A percentile compares a stretch with the other conserved stretches of the same genome.
Evolutionary conservation across 1,140 invertebrate species (phyloP).

Genomic region (Drosophila nasuta): DNA sequence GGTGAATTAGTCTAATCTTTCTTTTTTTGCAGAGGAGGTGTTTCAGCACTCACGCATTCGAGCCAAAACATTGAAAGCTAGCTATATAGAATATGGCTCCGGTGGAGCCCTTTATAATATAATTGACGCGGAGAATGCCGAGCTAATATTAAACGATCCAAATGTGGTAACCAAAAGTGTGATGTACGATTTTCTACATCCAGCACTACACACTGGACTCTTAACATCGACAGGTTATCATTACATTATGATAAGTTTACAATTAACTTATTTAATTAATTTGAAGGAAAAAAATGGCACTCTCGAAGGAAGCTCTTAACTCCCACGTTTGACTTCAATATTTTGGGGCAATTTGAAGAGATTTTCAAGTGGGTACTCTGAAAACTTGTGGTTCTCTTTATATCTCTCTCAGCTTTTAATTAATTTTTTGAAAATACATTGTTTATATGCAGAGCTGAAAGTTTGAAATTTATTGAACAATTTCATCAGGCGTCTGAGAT

Average conservation of each 20-base stretch:
- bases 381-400: conserved; percentile 20
- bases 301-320: conserved; percentile 92
- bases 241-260: conserved; percentile 46
- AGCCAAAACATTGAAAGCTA: conserved; percentile 14
- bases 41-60: conserved; percentile 29
- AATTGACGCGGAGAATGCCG: conserved; percentile 70
- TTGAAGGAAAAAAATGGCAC: conserved; percentile 89
- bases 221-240: conserved; percentile 87
- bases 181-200: conserved; percentile 86
- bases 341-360: conserved; percentile 91
- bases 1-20: too few species aligned
- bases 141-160: conserved; percentile 61
- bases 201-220: conserved; percentile 89
- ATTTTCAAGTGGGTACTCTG: conserved; percentile 87
- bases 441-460: conserved; percentile 76
- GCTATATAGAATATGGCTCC: conserved; percentile 61
- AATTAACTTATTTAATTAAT: conserved; percentile 4
- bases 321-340: conserved; percentile 95
- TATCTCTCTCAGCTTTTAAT: not conserved
- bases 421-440: too few species aligned
- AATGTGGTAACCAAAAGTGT: conserved; percentile 66
- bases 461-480: conserved; percentile 73
- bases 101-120: conserved; percentile 59
- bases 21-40: conserved; percentile 26
- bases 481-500: conserved; percentile 45